Percentiles rank a stretch among this genome's conserved stretches.
Evolutionary conservation across 1,140 invertebrate genomes (phyloP).

Genomic region (Dendrolimus punctatus): DNA sequence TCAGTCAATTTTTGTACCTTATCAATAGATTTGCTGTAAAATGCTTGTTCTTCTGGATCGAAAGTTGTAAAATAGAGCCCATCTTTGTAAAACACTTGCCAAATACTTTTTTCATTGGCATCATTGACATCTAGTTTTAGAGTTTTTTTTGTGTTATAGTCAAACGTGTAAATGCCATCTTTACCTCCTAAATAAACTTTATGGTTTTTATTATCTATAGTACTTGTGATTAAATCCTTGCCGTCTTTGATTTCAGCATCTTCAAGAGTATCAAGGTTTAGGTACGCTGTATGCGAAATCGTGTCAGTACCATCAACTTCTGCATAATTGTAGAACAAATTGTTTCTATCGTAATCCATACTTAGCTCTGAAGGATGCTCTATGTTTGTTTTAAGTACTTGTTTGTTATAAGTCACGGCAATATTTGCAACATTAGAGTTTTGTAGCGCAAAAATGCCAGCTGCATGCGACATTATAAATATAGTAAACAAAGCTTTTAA

Average conservation of each 20-base stretch:
- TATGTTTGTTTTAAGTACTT: conserved; percentile 4
- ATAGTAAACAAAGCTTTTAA: not conserved
- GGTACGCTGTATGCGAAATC: conserved; percentile 1
- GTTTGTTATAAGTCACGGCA: not conserved
- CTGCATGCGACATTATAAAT: not conserved
- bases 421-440: not conserved
- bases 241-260: conserved; percentile 3
- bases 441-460: not conserved
- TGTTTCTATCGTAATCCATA: conserved; percentile 4
- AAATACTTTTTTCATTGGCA: conserved; percentile 1
- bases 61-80: conserved; percentile 4
- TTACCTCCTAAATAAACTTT: conserved; percentile 5
- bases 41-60: conserved; percentile 5
- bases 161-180: conserved; percentile 5
- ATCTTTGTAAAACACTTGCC: conserved; percentile 7
- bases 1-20: no score
- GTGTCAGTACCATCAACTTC: not conserved
- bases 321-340: conserved; percentile 3
- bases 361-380: conserved; percentile 1
- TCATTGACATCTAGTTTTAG: conserved; percentile 1
- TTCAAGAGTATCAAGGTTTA: not conserved
- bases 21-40: not conserved
- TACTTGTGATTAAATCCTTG: not conserved
- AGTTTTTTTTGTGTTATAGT: conserved; percentile 2
- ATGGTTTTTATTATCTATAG: conserved; percentile 1